Conservation (phyloP, 1,140 invertebrate genomes). For the Lasaia peninsularis region DNA sequence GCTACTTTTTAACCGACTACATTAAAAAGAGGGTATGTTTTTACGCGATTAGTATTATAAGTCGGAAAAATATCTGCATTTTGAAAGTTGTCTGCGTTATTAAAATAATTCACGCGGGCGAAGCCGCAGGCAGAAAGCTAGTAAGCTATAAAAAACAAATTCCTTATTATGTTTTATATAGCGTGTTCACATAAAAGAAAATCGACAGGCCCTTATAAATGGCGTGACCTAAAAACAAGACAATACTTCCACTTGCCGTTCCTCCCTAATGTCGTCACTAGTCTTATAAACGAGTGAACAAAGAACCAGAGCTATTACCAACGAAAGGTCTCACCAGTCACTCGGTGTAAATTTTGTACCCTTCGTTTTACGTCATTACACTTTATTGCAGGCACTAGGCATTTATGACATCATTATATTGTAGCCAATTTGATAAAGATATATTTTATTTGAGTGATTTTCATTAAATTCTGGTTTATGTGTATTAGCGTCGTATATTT, state of each 20-base stretch:
- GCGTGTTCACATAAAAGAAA: too few relatives aligned
- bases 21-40: too few relatives aligned
- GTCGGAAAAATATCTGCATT: too few relatives aligned
- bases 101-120: too few relatives aligned
- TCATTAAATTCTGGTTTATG: neutral
- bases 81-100: too few relatives aligned
- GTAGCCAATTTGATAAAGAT: neutral
- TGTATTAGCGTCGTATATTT: neutral
- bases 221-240: slow-evolving; percentile 16
- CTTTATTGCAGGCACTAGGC: neutral
- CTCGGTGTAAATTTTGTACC: neutral
- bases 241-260: neutral
- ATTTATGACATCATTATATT: slow-evolving; percentile 2
- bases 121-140: too few relatives aligned
- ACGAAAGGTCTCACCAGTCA: slow-evolving; percentile 6
- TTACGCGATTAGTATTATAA: too few relatives aligned
- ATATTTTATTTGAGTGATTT: neutral
- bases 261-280: slow-evolving; percentile 11
- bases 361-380: slow-evolving; percentile 3
- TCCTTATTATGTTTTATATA: too few relatives aligned
- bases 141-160: too few relatives aligned
- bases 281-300: slow-evolving; percentile 1
- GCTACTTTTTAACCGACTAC: too few relatives aligned
- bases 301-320: neutral
- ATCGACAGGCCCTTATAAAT: neutral